These are phyloP conservation scores for Protophormia terraenovae DNA, from an alignment of 2,888 invertebrate genomes.

Conservation along the genomic window DNA sequence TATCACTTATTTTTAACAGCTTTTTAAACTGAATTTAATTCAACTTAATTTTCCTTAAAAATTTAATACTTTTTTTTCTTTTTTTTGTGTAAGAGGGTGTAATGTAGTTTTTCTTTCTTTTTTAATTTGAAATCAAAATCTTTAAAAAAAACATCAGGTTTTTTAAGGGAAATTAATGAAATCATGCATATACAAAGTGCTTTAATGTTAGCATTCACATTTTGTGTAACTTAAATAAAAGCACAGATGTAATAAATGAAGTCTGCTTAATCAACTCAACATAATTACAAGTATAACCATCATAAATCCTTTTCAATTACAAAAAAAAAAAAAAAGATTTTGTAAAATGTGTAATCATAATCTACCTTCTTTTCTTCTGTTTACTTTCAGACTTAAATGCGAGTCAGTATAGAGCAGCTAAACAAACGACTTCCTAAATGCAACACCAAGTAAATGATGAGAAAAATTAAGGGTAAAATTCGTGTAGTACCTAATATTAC, in stretches of 20 bases:
- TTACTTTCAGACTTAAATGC: neutral
- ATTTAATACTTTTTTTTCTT: neutral
- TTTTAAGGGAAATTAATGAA: neutral
- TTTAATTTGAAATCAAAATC: neutral
- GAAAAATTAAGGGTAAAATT: neutral
- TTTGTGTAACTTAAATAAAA: neutral
- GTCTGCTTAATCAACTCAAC: neutral
- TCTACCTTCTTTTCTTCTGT: neutral
- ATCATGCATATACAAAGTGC: neutral
- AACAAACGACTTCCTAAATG: conserved; percentile 20
- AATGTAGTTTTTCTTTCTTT: neutral
- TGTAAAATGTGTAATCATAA: neutral
- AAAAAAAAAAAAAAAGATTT: neutral
- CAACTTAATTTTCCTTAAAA: no score
- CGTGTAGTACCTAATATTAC: neutral
- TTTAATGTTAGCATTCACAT: neutral
- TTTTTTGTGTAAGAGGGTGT: neutral
- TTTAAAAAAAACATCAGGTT: neutral
- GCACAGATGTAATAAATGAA: conserved; percentile 19
- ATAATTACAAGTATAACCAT: conserved; percentile 6
- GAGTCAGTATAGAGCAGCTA: neutral
- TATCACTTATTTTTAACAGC: no score
- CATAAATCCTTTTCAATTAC: neutral
- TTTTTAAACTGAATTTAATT: no score
- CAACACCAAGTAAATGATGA: neutral